Evolutionary conservation across 2,113 vertebrate genomes (phyloP).

Genomic region (Nycticorax nycticorax): DNA sequence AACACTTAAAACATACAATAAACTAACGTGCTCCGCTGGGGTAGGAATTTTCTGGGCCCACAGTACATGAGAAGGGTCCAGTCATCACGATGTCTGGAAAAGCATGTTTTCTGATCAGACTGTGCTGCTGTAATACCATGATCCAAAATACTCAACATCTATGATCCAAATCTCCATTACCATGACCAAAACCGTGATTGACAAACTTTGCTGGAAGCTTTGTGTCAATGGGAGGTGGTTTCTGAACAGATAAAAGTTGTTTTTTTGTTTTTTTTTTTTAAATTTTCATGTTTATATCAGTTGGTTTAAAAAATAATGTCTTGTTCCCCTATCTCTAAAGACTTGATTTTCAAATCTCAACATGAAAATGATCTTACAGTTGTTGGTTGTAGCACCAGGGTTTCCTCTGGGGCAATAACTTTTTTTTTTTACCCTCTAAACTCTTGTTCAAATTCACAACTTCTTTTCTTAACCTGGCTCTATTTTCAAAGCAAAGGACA

Average conservation of each 20-base stretch:
- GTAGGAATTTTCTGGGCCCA: background rate
- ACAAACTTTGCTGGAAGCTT: background rate
- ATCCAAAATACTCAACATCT: background rate
- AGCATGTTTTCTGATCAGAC: background rate
- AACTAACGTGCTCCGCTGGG: accelerated
- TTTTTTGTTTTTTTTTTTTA: background rate
- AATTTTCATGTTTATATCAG: background rate
- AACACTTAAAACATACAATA: background rate
- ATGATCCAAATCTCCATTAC: background rate
- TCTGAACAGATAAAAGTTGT: background rate
- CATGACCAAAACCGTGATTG: background rate
- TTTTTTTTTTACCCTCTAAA: background rate
- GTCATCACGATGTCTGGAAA: accelerated
- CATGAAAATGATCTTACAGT: background rate
- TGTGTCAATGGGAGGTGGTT: background rate
- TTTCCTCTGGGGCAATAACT: background rate
- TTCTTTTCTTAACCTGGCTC: background rate
- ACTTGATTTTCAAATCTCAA: background rate
- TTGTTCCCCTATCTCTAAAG: background rate
- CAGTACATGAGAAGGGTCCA: background rate
- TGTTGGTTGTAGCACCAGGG: background rate
- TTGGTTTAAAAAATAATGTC: background rate
- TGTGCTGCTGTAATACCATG: background rate
- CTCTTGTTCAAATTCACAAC: background rate
- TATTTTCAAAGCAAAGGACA: slow-evolving; percentile 17